phyloP scores from a whole-genome alignment of 2,888 invertebrate species.

The Volucella inflata region DNA sequence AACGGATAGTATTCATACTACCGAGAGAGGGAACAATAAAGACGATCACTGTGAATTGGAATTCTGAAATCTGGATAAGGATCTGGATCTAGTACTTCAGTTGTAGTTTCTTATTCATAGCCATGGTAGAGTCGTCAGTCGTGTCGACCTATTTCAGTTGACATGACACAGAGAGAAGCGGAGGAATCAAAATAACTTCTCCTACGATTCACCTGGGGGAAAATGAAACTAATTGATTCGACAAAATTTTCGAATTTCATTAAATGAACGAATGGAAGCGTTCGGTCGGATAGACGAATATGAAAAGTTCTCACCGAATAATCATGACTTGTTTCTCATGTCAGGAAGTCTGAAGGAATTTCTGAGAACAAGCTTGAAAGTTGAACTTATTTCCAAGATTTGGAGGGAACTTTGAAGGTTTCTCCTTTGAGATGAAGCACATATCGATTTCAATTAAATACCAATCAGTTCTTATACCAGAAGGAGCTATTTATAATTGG shows the following conservation, averaged over 20 bases:
- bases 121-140: no score
- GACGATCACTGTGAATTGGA: slow-evolving; percentile 29
- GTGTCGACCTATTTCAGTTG: slow-evolving; percentile 31
- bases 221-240: slow-evolving; percentile 57
- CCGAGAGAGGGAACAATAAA: slow-evolving; percentile 8
- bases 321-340: no score
- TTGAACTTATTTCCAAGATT: no score
- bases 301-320: no score
- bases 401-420: no score
- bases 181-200: slow-evolving; percentile 13
- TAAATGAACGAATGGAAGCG: background rate
- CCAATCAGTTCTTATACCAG: no score
- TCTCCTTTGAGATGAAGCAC: no score
- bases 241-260: slow-evolving; percentile 18
- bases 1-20: background rate
- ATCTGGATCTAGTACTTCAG: slow-evolving; percentile 34
- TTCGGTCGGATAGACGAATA: no score
- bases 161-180: background rate
- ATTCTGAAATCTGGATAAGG: slow-evolving; percentile 45
- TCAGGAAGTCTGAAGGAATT: no score
- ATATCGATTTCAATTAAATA: no score
- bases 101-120: slow-evolving; percentile 23
- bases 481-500: no score
- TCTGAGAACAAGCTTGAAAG: no score
- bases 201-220: slow-evolving; percentile 44